Evolutionary conservation across 1,140 invertebrate genomes (phyloP), one percentile per base, ranked within the genome.

Genomic region (Aplysia californica): DNA sequence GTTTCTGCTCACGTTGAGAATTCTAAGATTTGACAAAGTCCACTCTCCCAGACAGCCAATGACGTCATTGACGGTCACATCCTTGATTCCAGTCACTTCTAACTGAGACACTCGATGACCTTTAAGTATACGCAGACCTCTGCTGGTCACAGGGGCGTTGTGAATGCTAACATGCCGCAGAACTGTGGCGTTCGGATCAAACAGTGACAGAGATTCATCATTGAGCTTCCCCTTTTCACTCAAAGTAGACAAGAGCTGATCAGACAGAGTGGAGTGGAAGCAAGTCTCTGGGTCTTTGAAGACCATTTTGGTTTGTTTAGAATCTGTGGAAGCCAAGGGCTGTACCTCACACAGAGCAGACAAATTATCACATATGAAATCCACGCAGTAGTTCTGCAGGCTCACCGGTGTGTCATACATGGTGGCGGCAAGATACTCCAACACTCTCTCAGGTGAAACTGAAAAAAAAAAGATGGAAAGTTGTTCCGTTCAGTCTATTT

Each of bases 1-100:
- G 84, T 93, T 93, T 84, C 92, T 91, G 58, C 93, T 91, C 64
- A 95, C 92, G 88, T 93, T 94, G 36, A 95, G 88, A 21, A 91
- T 91, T 61, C 92, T 89, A 67, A 95, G 88, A 89, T 95, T 94
- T 61, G 92, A 90, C 67, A 94, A 82, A 56, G 93, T 94, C 94
- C 94, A 95, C 80, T 94, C 93, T 69, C 93, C 92, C 59, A 95
- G 90, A 88, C 93, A 94, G 72, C 92, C 92, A 84, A 94, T 92
- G 20, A 94, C 86, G 84, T 94, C 93, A 86, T 93, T 93, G 31
- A 94, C 92, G 58, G 93, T 91, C 5, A 93, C 91, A 65, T 83
- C 82, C 81, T 92, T 92, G 55, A 94, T 87, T 44, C 92, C 91
- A 78, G 91, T 92, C 55, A 93, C 92, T 87, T 94, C 93, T 76